Base-by-base conservation (phyloP, 2,888 invertebrate species). In the Escarpia spicata region DNA sequence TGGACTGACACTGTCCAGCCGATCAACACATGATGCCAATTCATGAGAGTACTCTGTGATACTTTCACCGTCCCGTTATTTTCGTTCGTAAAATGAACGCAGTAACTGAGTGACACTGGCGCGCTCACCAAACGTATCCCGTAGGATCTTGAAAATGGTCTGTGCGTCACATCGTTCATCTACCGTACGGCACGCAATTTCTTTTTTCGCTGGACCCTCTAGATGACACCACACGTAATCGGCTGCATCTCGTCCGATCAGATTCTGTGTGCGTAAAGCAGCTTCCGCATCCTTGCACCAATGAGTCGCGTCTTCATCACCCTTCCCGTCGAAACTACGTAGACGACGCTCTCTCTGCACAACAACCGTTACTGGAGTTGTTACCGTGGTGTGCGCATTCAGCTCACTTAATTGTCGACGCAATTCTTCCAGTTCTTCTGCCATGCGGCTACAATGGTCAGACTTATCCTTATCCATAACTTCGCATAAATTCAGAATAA, bases 221-320 rank as follows among this genome's bases (percentile, higher is more conserved):
- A 12, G 60, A 60, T 60, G 60, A 60, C 60, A 60, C 60, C 60
- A 60, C 19, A 60, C 0, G 60, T 60, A 60, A 60, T 60, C 19
- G 60, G 60, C 19, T 60, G 60, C 60, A 60, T 60, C 60, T 75
- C 75, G 26, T 75, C 75, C 75, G 75, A 4, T 60, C 19, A 60
- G 60, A 60, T 60, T 60, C 12, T 60, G 60, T 60, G 60, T 60
- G 60, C 60, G 19, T 26, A 75, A 75, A 15, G 75, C 75, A 75
- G 75, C 75, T 75, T 75, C 75, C 75, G 75, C 75, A 75, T 75
- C 75, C 75, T 75, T 75, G 75, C 75, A 75, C 26, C 75, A 75
- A 26, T 26, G 19, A 75, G 2, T 15, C 75, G 75, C 75, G 75
- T 75, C 75, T 75, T 75, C 75, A 75, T 75, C 75, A 75, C 15